Evolutionary conservation across 1,140 invertebrate genomes (phyloP).

Genomic region (Polypedilum pembai): DNA sequence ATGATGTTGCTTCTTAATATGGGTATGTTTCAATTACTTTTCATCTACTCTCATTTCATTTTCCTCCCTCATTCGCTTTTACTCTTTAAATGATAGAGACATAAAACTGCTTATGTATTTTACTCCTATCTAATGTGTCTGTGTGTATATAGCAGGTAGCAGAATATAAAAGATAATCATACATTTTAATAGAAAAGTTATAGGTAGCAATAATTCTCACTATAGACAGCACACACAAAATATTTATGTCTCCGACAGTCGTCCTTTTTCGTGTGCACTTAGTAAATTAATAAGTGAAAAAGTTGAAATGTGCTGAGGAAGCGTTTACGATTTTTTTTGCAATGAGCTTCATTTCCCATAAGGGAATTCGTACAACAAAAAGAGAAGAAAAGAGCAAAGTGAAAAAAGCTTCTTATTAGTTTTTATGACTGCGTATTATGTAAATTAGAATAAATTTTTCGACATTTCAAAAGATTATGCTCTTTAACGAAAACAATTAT

Average conservation of each 20-base stretch:
- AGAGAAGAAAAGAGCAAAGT: neutral
- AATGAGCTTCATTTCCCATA: neutral
- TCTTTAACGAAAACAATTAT: slow-evolving; percentile 19
- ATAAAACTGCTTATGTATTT: neutral
- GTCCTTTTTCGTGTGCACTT: slow-evolving; percentile 1
- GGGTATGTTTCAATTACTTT: slow-evolving; percentile 13
- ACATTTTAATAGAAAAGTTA: slow-evolving; percentile 6
- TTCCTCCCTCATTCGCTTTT: no score
- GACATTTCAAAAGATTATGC: slow-evolving; percentile 15
- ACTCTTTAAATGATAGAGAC: neutral
- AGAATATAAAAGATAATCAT: neutral
- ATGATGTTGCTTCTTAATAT: neutral
- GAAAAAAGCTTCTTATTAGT: neutral
- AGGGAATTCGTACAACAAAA: neutral
- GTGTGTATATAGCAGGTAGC: neutral
- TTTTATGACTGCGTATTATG: slow-evolving; percentile 28
- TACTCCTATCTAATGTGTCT: neutral
- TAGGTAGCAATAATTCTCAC: slow-evolving; percentile 3
- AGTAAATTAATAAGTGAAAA: slow-evolving; percentile 1
- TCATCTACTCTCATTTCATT: neutral
- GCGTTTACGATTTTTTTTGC: neutral
- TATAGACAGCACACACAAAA: neutral
- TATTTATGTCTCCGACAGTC: neutral
- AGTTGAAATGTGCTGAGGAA: neutral
- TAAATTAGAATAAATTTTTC: slow-evolving; percentile 20